A percentile compares a stretch with the other conserved stretches of the same genome.
These are phyloP conservation scores for Pogoniulus pusillus DNA, from an alignment of 2,797 vertebrate species.

Conservation along the genomic window DNA sequence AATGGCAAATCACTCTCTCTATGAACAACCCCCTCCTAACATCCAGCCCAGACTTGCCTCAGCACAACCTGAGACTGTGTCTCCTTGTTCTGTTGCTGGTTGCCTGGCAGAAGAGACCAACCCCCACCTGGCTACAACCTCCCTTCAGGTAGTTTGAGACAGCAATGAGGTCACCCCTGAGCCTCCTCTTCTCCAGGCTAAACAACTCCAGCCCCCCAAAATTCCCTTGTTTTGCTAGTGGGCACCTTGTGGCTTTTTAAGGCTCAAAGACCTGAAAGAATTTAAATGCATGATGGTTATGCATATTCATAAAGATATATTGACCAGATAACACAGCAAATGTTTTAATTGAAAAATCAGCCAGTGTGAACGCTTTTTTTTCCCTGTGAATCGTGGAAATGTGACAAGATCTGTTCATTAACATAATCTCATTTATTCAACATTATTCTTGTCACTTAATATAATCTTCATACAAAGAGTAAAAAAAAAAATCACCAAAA, in stretches of 20 bases:
- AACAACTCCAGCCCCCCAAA: too few relatives aligned
- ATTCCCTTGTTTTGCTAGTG: constrained; percentile 4
- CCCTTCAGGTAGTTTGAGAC: too few relatives aligned
- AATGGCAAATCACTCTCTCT: too few relatives aligned
- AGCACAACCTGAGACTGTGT: too few relatives aligned
- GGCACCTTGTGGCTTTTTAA: constrained; percentile 49
- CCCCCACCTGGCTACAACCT: too few relatives aligned
- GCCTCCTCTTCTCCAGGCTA: too few relatives aligned
- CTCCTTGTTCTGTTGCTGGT: too few relatives aligned
- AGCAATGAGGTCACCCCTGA: too few relatives aligned
- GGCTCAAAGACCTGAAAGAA: constrained; percentile 48
- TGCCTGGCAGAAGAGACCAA: too few relatives aligned
- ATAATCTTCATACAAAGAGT: constrained; percentile 7
- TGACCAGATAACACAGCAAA: constrained; percentile 56
- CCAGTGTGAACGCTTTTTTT: constrained; percentile 47
- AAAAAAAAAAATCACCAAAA: background rate
- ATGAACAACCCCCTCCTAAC: too few relatives aligned
- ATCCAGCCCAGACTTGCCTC: too few relatives aligned
- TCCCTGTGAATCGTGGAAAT: constrained; percentile 45
- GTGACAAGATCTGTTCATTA: constrained; percentile 66
- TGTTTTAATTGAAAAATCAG: constrained; percentile 70
- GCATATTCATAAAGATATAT: constrained; percentile 62
- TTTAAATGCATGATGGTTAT: constrained; percentile 27
- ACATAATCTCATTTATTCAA: constrained; percentile 63
- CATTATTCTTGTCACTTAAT: constrained; percentile 56